phyloP scores from a whole-genome alignment of 2,113 vertebrate species.

The Hypanus sabinus region DNA sequence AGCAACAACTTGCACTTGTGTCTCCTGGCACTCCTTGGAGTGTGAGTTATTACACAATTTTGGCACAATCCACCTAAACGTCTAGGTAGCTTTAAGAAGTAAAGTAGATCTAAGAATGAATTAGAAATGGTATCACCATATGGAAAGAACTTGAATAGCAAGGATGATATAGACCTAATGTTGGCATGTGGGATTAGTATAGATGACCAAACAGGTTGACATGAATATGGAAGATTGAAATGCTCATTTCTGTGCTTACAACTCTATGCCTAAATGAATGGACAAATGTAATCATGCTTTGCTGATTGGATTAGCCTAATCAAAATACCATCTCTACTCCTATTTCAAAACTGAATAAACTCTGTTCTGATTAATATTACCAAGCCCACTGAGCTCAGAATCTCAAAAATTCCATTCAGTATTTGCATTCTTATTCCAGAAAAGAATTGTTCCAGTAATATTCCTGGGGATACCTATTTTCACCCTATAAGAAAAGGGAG shows the following conservation, averaged over 20 bases:
- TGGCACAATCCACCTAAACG: not conserved
- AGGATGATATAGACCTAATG: no score
- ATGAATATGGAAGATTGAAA: no score
- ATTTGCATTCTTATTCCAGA: not conserved
- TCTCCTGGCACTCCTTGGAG: not conserved
- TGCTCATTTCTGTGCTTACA: no score
- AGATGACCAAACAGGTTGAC: no score
- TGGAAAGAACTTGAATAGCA: not conserved
- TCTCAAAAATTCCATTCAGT: not conserved
- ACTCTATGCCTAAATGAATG: not conserved
- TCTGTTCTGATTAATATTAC: not conserved
- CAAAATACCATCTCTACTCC: not conserved
- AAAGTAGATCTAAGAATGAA: not conserved
- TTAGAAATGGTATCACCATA: not conserved
- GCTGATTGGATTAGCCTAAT: not conserved
- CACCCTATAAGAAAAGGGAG: no score
- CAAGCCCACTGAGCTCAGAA: not conserved
- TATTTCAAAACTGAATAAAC: not conserved
- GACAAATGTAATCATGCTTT: no score
- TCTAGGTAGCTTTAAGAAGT: not conserved
- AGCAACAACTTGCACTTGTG: not conserved
- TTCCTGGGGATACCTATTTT: not conserved
- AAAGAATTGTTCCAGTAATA: not conserved
- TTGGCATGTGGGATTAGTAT: no score
- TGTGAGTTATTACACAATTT: not conserved